Base-by-base conservation (phyloP, 2,888 invertebrate species). In the Stenodema calcarata region DNA sequence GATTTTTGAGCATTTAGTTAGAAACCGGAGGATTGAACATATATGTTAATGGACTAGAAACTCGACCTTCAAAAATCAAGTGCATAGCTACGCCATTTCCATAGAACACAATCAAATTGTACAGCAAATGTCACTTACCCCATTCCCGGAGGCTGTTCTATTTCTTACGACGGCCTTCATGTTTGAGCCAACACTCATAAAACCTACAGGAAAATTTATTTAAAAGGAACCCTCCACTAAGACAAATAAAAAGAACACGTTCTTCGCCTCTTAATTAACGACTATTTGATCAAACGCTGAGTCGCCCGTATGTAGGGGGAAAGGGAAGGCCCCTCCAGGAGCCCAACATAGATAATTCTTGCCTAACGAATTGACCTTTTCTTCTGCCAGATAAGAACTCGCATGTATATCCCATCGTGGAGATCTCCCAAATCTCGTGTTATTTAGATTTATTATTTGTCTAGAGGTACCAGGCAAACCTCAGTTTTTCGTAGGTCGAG, bases 101-200 rank as follows among this genome's bases (percentile, higher is more conserved):
- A n/a, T n/a, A n/a, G n/a, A n/a, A n/a, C 35, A 7, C 35, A 35
- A 2, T 35, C 35, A 7, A 35, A 35, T 35, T n/a, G 30, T 30
- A 30, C 30, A 6, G 3, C 28, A 35, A 75, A 18, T 35, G 42
- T 23, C 18, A 83, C 83, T 83, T 83, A 83, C 83, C 11, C n/a
- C 41, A 12, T 41, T 83, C 9, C 84, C 84, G 30, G 84, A 84
- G 30, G 50, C n/a, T n/a, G 84, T 75, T 35, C 75, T 73, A 30
- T 28, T 47, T 44, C 84, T 84, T 47, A 82, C 69, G 9, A 84
- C 84, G 12, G 84, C 84, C 41, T 84, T 84, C 84, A 84, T 84
- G 75, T 69, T 69, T 14, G 27, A 23, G 0, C 62, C 62, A 62
- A 27, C 23, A 23, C 23, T 62, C 62, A 62, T 62, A 62, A 23